Evolutionary conservation across 2,797 vertebrate genomes (phyloP), one percentile per base, ranked within the genome.

Genomic region (Tolypeutes matacus): DNA sequence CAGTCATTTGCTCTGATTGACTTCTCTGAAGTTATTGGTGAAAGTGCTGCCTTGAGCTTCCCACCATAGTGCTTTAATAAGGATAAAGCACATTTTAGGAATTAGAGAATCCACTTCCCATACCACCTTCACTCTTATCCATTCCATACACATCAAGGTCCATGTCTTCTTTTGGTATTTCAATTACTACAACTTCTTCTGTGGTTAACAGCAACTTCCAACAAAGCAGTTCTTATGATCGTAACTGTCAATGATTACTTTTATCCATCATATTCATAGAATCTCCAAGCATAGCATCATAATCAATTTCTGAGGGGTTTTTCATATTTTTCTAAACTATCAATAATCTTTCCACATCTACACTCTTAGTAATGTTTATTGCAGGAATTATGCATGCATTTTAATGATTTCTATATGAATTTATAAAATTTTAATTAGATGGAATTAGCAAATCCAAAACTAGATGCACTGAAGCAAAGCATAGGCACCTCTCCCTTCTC

Each of bases 321-420:
- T 99, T 99, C 97, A 99, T 97, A 98, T 99, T 99, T 98, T 99
- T 99, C 98, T 99, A 99, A 95, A 99, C 99, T 92, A 99, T 99
- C 39, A 99, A 97, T 0, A 99, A 99, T 10, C 99, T 99, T 97
- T 99, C 99, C 9, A 99, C 99, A 0, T 99, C 99, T 0, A 99
- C 99, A 1, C 99, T 99, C 98, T 99, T 99, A 6, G 99, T 99
- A 18, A 99, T 99, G 27, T 99, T 99, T 99, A 99, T 99, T 72
- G 99, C 99, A 17, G 99, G 99, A 95, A 99, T 99, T 86, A 99
- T 99, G 64, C 99, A 98, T 0, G 99, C 98, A 98, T 98, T 69
- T 98, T 98, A 97, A 99, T 98, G 94, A 99, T 99, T 76, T 99
- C 99, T 94, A 99, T 99, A 21, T 99, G 99, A 1, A 99, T 99